Base-by-base conservation (phyloP, 2,113 vertebrate species). In the Trachemys scripta region DNA sequence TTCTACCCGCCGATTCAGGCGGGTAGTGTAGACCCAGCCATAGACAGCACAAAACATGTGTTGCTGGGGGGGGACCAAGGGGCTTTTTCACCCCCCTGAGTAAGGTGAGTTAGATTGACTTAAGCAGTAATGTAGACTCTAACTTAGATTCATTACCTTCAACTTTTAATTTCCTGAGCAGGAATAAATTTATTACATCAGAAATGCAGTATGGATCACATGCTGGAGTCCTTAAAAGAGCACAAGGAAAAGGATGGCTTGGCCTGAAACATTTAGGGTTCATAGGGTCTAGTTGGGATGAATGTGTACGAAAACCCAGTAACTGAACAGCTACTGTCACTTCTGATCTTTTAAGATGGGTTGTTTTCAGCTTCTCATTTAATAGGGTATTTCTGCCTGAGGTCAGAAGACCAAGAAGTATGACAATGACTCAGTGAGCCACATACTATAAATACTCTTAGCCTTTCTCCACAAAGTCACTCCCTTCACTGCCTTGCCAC, bases 221-320 rank as follows among this genome's bases (percentile, higher is more conserved):
- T 24, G 82, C 19, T 25, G 51, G 3, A 54, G 80, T 56, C 22
- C 12, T 4, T 13, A 54, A 17, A 0, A 2, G 9, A 50, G 51
- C 25, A 1, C 1, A 35, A 27, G 35, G 51, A 53, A 14, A 53
- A 54, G 47, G 49, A 80, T 20, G 42, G 62, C 76, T n/a, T 1
- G 0, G n/a, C 24, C 14, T n/a, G 0, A 3, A 27, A 72, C 14
- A 5, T 12, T 10, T 47, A 79, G 25, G 20, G 20, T 35, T 24
- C 4, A 2, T 0, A 9, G 0, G 0, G 0, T 1, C 35, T 65
- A 5, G 0, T 10, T 62, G 42, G 62, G 0, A 45, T 8, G 16
- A 53, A 5, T 22, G 22, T 29, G 54, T 80, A 19, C 4, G 9
- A 1, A n/a, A 76, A 76, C 10, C 24, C 2, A 2, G 59, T 7